A percentile compares a stretch with the other conserved stretches of the same genome.
Conservation (phyloP, 2,797 vertebrate species). For the Micrastur ruficollis region DNA sequence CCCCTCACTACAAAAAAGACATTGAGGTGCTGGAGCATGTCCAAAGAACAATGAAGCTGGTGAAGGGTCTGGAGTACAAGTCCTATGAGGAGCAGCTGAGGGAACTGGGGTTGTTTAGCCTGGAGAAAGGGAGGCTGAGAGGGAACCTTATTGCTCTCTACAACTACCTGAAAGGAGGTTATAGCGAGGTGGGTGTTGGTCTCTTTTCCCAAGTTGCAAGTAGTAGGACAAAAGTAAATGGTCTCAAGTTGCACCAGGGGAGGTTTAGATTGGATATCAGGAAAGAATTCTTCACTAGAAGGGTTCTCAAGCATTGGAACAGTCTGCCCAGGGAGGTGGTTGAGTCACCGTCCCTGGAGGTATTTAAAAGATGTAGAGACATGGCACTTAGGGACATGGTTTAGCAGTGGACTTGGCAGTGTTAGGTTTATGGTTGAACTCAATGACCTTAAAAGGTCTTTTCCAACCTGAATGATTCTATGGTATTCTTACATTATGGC, state of each 20-base stretch:
- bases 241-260: neutral
- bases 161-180: neutral
- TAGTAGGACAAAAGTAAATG: fast-evolving
- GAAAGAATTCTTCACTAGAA: neutral
- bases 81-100: fast-evolving
- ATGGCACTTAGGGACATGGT: neutral
- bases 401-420: neutral
- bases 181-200: fast-evolving
- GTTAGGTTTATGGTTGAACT: neutral
- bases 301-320: neutral
- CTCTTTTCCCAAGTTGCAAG: neutral
- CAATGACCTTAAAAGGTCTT: neutral
- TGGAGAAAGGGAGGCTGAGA: neutral
- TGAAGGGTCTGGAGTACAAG: neutral
- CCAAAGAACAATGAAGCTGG: neutral
- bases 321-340: neutral
- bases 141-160: fast-evolving
- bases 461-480: neutral
- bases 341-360: neutral
- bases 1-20: neutral
- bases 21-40: neutral
- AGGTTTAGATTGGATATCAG: neutral
- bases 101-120: fast-evolving
- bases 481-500: neutral
- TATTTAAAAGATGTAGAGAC: neutral